phyloP scores from a whole-genome alignment of 1,140 invertebrate genomes.

The Bactericera cockerelli region DNA sequence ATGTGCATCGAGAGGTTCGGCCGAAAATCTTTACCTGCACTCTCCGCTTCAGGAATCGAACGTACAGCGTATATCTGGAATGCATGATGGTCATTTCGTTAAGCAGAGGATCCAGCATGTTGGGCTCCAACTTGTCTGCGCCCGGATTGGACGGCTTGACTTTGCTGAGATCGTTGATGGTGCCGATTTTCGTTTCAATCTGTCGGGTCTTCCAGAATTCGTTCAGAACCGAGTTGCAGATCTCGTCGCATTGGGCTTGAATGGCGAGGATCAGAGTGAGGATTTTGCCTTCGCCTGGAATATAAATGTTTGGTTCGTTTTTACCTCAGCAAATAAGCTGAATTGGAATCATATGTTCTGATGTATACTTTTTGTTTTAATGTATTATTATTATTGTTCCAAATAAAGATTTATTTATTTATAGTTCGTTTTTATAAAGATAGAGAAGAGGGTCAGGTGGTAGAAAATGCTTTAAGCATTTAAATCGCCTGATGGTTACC shows the following conservation, averaged over 20 bases:
- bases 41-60: constrained; percentile 43
- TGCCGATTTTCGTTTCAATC: constrained; percentile 47
- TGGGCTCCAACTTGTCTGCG: constrained; percentile 46
- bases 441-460: too few relatives aligned
- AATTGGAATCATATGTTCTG: too few relatives aligned
- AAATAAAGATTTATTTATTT: too few relatives aligned
- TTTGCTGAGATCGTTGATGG: constrained; percentile 40
- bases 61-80: constrained; percentile 76
- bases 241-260: constrained; percentile 75
- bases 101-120: constrained; percentile 74
- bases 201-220: constrained; percentile 62
- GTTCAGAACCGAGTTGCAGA: constrained; percentile 47
- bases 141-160: constrained; percentile 19
- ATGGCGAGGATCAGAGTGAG: constrained; percentile 51
- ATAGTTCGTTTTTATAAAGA: too few relatives aligned
- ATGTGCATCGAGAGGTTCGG: too few relatives aligned
- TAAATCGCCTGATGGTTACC: too few relatives aligned
- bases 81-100: constrained; percentile 85
- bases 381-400: too few relatives aligned
- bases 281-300: constrained; percentile 49
- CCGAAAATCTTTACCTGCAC: too few relatives aligned
- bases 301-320: too few relatives aligned
- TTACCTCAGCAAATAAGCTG: too few relatives aligned
- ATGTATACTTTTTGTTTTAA: too few relatives aligned
- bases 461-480: too few relatives aligned